Evolutionary conservation across 2,888 invertebrate species (phyloP), one percentile per base, ranked within the genome.

Genomic region (Balanococcus diminutus): DNA sequence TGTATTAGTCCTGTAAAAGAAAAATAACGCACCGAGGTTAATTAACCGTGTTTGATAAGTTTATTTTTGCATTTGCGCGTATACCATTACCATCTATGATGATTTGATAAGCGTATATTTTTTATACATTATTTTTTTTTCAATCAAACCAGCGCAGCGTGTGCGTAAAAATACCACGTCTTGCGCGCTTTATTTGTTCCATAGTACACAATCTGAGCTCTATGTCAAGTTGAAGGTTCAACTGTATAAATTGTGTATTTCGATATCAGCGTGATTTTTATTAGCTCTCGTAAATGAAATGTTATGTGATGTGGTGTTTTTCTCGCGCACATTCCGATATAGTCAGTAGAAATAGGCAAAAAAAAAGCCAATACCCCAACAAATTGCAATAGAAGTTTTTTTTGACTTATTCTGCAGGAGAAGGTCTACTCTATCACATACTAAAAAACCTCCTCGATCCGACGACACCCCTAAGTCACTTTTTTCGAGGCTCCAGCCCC

Each of bases 221-320:
- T 67, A 75, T 75, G 75, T 75, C 75, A 75, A 75, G 75, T 75
- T 75, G 75, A 75, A 75, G 75, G 75, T 75, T 75, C 36, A 32
- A 2, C 4, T 8, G 51, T 19, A 19, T 36, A 8, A 36, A 8
- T 36, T 36, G 36, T 19, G 51, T 67, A 28, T 67, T 67, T 67
- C 28, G 25, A 67, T 67, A 67, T 67, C 61, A 28, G 25, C 61
- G 61, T 67, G 61, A 67, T 67, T 67, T 67, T 67, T 51, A 28
- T 67, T 67, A 28, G 61, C 61, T 67, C 61, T 51, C 51, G 2
- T 19, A 51, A 2, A n/a, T 19, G n/a, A 19, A 51, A 51, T 19
- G 19, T 51, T 51, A 51, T 67, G 61, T 9, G 22, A 67, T 28
- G 28, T 25, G 61, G 25, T 67, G 61, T 67, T 67, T 67, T 67